Evolutionary conservation across 2,888 invertebrate species (phyloP).

Genomic region (Labia minor): DNA sequence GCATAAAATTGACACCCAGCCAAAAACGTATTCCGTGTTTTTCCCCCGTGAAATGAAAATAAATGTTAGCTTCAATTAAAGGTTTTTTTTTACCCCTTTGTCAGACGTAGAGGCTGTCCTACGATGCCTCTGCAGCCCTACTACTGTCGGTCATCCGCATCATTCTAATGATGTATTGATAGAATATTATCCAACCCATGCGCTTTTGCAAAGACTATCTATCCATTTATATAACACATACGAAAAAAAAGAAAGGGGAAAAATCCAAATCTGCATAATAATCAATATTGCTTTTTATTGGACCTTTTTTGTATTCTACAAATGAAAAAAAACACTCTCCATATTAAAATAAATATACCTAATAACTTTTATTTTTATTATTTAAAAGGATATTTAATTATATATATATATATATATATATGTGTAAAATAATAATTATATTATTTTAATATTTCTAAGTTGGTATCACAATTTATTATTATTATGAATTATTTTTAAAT

Average conservation of each 20-base stretch:
- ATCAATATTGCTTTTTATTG: neutral
- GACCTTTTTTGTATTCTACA: too few species aligned
- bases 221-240: neutral
- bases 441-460: too few species aligned
- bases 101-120: constrained; percentile 1
- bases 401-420: too few species aligned
- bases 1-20: constrained; percentile 16
- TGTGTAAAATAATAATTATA: too few species aligned
- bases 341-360: too few species aligned
- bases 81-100: constrained; percentile 16
- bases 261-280: neutral
- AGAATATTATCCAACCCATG: neutral
- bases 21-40: constrained; percentile 16
- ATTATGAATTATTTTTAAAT: too few species aligned
- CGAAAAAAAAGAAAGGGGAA: neutral
- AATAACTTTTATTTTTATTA: too few species aligned
- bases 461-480: too few species aligned
- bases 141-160: constrained; percentile 1
- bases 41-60: constrained; percentile 13
- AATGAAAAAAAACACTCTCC: too few species aligned
- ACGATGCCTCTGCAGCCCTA: neutral
- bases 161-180: constrained; percentile 13
- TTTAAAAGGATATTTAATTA: too few species aligned
- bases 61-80: constrained; percentile 13
- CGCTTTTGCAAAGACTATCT: constrained; percentile 1